Evolutionary conservation across 2,797 vertebrate species (phyloP), one percentile per base, ranked within the genome.

Genomic region (Eleutherodactylus coqui): DNA sequence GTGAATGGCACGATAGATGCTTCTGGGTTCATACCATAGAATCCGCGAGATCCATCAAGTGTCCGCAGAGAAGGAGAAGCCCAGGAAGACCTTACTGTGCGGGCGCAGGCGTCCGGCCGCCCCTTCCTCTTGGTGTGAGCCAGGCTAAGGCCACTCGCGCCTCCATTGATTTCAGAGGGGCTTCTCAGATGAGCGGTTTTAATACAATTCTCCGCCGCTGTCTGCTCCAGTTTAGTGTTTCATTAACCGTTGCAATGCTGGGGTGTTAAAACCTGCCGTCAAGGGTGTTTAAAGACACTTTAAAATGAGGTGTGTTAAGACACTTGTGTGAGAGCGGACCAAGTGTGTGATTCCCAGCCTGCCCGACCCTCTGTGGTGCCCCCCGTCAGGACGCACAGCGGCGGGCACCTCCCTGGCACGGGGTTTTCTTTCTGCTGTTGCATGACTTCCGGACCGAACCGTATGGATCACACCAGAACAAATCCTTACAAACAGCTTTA

Each of bases 1-100:
- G 88, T 95, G 95, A 90, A 94, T 95, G 93, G 95, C 94, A 88
- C 91, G 96, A 92, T 94, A 96, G 91, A 95, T 94, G 32, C 89
- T 95, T 86, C 92, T 96, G 90, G 94, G 94, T 83, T 95, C 94
- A 88, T 95, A 94, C 86, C 93, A 91, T 81, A 93, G 91, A 82
- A 96, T 93, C 89, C 89, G 91, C 4, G 92, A 90, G 70, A 89
- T 90, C 69, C 88, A 90, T 72, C 86, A 51, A 41, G 29, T 24
- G 41, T 76, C 82, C 32, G 5, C 70, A 27, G 89, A 58, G 91
- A 38, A 76, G 29, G 70, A 38, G 45, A 72, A 76, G 58, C 72
- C 82, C 29, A 49, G 51, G 19, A 84, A 84, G 21, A 84, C 53
- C 32, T 51, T 84, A 9, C 62, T 84, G 82, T 84, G 72, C n/a